phyloP scores from a whole-genome alignment of 2,888 invertebrate species.

The Arctia plantaginis region DNA sequence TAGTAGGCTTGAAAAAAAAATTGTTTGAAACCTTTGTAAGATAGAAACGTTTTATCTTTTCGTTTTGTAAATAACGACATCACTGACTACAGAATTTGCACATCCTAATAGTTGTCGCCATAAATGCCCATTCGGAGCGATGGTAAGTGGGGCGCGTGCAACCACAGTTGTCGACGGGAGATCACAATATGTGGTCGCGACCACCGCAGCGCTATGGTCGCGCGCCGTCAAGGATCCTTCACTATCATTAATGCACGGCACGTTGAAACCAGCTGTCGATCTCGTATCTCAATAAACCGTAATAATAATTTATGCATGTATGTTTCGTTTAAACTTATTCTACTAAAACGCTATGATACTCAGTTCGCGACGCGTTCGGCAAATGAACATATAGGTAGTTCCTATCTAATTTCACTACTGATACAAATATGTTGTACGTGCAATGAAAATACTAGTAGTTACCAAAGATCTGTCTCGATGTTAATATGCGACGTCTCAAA shows the following conservation, averaged over 20 bases:
- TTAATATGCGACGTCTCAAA: too few relatives aligned
- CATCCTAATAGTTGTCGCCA: constrained; percentile 28
- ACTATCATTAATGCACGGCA: constrained; percentile 32
- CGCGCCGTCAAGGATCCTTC: constrained; percentile 58
- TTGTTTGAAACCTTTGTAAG: neutral
- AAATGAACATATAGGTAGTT: neutral
- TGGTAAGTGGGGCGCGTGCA: constrained; percentile 55
- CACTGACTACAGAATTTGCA: constrained; percentile 46
- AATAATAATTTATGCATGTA: constrained; percentile 41
- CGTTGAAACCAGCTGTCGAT: constrained; percentile 43
- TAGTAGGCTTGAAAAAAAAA: neutral
- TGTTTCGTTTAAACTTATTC: constrained; percentile 15
- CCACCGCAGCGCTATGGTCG: constrained; percentile 56
- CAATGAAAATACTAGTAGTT: neutral
- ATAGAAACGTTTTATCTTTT: constrained; percentile 35
- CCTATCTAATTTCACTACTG: neutral
- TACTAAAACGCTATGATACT: neutral
- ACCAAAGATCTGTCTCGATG: too few relatives aligned
- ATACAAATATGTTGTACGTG: neutral
- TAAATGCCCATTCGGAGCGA: constrained; percentile 49
- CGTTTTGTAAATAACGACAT: constrained; percentile 36
- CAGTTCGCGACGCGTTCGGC: neutral
- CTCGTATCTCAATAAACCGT: constrained; percentile 40
- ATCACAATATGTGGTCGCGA: constrained; percentile 60
- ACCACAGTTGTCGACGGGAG: constrained; percentile 48